These are phyloP conservation scores for Notodonta dromedarius DNA, from an alignment of 2,888 invertebrate species.

Conservation along the genomic window DNA sequence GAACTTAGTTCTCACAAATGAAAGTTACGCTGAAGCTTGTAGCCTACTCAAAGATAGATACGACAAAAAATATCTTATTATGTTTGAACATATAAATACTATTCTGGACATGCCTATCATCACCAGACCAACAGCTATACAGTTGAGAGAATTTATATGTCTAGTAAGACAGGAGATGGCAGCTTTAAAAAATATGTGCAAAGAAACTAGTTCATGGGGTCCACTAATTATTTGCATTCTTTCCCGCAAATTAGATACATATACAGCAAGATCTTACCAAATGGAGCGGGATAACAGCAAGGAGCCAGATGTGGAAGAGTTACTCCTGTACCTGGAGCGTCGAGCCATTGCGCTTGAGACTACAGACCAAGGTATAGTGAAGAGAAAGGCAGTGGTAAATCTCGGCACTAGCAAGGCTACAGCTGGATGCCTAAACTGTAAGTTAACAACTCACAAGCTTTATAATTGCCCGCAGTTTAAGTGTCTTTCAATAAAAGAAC, in stretches of 20 bases:
- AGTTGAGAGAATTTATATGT: conserved; percentile 18
- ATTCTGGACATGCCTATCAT: conserved; percentile 11
- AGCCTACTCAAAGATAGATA: conserved; percentile 18
- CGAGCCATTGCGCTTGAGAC: not conserved
- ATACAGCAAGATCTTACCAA: conserved; percentile 15
- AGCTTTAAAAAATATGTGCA: conserved; percentile 15
- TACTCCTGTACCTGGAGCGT: not conserved
- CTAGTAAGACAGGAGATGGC: conserved; percentile 17
- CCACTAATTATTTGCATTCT: conserved; percentile 21
- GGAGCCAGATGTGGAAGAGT: not conserved
- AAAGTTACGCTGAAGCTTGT: conserved; percentile 16
- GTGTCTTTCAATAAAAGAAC: conserved; percentile 3
- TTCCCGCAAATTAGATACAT: conserved; percentile 23
- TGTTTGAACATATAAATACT: conserved; percentile 13
- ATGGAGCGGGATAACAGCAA: conserved; percentile 13
- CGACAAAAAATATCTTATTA: conserved; percentile 14
- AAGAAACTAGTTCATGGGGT: conserved; percentile 17
- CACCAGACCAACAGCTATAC: not conserved
- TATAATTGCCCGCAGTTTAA: conserved; percentile 14
- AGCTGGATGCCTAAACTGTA: conserved; percentile 13
- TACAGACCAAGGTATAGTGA: not conserved
- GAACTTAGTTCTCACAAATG: conserved; percentile 18
- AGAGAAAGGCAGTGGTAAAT: not conserved
- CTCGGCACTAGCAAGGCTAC: not conserved
- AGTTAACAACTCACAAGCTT: conserved; percentile 15